Evolutionary conservation across 1,140 invertebrate genomes (phyloP).

Genomic region (Maniola jurtina): DNA sequence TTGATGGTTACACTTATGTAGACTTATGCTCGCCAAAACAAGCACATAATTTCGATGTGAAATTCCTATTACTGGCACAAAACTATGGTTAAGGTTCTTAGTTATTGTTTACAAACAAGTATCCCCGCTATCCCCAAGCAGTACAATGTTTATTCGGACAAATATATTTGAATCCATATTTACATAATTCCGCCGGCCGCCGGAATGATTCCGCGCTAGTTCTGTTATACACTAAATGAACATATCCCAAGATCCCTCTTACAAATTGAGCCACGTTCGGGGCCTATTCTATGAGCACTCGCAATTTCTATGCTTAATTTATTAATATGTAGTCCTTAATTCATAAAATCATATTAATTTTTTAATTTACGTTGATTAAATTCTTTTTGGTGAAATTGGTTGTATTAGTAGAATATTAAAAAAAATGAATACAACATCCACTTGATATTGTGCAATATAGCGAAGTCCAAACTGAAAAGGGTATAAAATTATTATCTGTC

Average conservation of each 20-base stretch:
- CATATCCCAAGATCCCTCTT: conserved; percentile 76
- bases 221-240: conserved; percentile 73
- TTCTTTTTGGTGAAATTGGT: too few relatives aligned
- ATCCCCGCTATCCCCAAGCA: not conserved
- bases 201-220: conserved; percentile 61
- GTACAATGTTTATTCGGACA: conserved; percentile 33
- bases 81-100: not conserved
- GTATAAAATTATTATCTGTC: not conserved
- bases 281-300: conserved; percentile 51
- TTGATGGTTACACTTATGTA: too few relatives aligned
- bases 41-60: too few relatives aligned
- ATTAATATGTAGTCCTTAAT: not conserved
- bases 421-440: too few relatives aligned
- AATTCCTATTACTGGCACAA: not conserved
- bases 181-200: conserved; percentile 65
- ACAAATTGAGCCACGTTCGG: conserved; percentile 66
- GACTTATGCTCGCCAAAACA: too few relatives aligned
- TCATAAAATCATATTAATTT: too few relatives aligned
- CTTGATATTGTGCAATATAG: too few relatives aligned
- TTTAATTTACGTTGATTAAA: too few relatives aligned
- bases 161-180: conserved; percentile 64
- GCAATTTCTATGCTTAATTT: conserved; percentile 14
- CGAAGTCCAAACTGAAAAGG: not conserved
- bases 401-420: too few relatives aligned
- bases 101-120: conserved; percentile 13